Percentiles rank a stretch among this genome's conserved stretches.
phyloP scores from a whole-genome alignment of 2,888 invertebrate species.

The Lathronympha strigana region DNA sequence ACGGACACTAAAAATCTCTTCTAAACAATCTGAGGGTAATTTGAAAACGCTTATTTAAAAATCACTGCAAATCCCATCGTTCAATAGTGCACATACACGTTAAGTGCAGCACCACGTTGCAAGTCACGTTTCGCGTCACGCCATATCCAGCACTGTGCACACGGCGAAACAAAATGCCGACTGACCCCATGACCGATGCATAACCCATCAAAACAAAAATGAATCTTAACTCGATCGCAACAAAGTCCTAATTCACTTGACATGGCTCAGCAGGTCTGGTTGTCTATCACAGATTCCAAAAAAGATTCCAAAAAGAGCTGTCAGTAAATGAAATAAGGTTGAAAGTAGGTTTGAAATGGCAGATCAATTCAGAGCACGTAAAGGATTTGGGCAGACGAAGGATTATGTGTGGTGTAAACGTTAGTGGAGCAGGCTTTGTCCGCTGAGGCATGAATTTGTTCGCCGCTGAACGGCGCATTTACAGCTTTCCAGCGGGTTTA shows the following conservation, averaged over 20 bases:
- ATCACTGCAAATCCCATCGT: neutral
- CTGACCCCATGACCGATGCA: neutral
- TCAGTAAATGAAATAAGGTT: neutral
- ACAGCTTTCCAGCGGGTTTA: slow-evolving; percentile 1
- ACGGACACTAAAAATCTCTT: too few species aligned
- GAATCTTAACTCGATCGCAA: neutral
- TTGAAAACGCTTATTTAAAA: neutral
- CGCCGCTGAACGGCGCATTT: slow-evolving; percentile 1
- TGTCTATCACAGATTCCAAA: neutral
- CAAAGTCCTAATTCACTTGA: neutral
- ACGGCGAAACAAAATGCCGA: neutral
- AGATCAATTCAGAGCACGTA: neutral
- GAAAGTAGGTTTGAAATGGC: neutral
- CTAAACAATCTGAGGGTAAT: neutral
- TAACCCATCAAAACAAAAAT: neutral
- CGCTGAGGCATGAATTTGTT: slow-evolving; percentile 7
- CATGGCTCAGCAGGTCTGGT: neutral
- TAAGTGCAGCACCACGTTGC: slow-evolving; percentile 3
- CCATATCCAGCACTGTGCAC: neutral
- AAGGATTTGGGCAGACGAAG: slow-evolving; percentile 1
- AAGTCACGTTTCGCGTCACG: neutral
- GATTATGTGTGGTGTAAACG: slow-evolving; percentile 16
- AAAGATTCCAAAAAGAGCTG: neutral
- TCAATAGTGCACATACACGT: neutral
- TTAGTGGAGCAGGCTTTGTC: slow-evolving; percentile 2